phyloP scores from a whole-genome alignment of 2,888 invertebrate species.

The Drosophila nr. perissopoda region DNA sequence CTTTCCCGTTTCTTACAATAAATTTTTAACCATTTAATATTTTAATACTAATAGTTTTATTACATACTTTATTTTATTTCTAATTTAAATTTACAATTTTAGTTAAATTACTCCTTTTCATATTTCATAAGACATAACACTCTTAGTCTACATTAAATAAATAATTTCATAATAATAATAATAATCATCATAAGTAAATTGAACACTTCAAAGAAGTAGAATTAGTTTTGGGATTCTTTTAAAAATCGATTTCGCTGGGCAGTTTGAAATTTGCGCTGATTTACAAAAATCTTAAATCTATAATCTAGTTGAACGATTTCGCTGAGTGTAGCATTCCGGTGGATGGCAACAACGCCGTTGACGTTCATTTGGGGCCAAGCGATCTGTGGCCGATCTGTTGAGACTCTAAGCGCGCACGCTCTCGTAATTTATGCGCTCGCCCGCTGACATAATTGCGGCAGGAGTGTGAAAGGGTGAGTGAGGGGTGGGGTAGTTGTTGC shows the following conservation, averaged over 20 bases:
- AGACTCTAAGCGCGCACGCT: slow-evolving; percentile 43
- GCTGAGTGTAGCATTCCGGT: slow-evolving; percentile 49
- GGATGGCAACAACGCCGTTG: slow-evolving; percentile 52
- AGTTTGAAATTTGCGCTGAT: background rate
- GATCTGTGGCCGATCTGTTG: slow-evolving; percentile 38
- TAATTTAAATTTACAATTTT: background rate
- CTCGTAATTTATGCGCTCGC: slow-evolving; percentile 71
- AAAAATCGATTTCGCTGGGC: background rate
- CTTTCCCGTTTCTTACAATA: background rate
- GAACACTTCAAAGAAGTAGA: background rate
- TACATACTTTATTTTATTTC: background rate
- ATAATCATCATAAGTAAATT: background rate
- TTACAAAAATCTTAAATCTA: background rate
- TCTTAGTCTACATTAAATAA: background rate
- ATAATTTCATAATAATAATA: background rate
- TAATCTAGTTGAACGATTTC: background rate
- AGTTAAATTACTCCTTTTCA: background rate
- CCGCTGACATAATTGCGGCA: slow-evolving; percentile 73
- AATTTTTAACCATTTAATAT: background rate
- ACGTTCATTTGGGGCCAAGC: slow-evolving; percentile 57
- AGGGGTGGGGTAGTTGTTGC: background rate
- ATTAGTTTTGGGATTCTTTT: background rate
- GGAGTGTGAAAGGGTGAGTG: slow-evolving; percentile 21
- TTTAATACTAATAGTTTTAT: background rate
- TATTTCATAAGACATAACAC: background rate